Percentiles rank a stretch among this genome's conserved stretches.
Conservation (phyloP, 2,888 invertebrate species). For the Rapana venosa region DNA sequence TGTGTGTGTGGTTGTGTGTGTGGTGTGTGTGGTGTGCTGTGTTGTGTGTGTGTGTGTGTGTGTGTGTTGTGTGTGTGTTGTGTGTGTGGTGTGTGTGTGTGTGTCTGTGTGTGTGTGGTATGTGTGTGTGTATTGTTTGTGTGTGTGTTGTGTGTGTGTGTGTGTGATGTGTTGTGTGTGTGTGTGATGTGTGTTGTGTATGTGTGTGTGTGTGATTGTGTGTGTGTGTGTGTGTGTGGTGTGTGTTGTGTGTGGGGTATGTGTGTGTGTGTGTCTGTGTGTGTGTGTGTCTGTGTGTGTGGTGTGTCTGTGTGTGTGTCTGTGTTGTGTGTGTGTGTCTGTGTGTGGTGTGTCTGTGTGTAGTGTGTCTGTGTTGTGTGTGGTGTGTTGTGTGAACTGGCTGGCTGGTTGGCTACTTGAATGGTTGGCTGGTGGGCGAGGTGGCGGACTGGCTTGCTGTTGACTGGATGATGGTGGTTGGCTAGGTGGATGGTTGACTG, state of each 20-base stretch:
- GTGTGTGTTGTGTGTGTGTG: not conserved
- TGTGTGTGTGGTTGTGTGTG: too few species aligned
- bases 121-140: not conserved
- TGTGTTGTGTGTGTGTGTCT: not conserved
- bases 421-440: too few species aligned
- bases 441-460: too few species aligned
- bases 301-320: conserved; percentile 5
- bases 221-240: not conserved
- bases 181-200: not conserved
- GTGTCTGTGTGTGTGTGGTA: not conserved
- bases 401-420: too few species aligned
- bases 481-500: too few species aligned
- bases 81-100: not conserved
- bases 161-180: not conserved
- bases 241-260: not conserved
- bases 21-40: too few species aligned
- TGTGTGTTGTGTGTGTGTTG: conserved; percentile 1
- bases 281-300: not conserved
- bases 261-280: conserved; percentile 12
- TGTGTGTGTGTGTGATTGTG: not conserved
- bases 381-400: too few species aligned
- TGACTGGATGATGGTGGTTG: too few species aligned
- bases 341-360: too few species aligned
- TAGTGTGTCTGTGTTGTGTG: too few species aligned
- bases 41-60: conserved; percentile 13